Evolutionary conservation across 2,113 vertebrate species (phyloP).

Genomic region (Cyanocitta stelleri): DNA sequence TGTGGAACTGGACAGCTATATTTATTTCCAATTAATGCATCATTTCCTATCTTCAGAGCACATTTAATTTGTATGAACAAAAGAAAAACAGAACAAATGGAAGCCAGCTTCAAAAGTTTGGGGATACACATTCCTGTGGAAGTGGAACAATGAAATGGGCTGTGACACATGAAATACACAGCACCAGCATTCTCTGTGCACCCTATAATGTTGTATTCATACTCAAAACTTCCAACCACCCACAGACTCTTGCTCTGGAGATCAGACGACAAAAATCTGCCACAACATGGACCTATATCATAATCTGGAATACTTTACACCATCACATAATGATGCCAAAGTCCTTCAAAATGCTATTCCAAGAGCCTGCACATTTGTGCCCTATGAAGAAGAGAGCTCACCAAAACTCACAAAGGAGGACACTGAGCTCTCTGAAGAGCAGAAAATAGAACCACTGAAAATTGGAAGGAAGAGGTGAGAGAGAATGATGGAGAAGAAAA

Average conservation of each 20-base stretch:
- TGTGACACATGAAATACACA: not conserved
- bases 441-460: not conserved
- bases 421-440: not conserved
- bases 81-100: not conserved
- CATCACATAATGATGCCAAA: not conserved
- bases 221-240: not conserved
- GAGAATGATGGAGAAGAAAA: not conserved
- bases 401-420: not conserved
- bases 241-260: not conserved
- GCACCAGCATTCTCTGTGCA: not conserved
- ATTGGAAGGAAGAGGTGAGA: not conserved
- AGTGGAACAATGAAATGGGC: not conserved
- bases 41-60: not conserved
- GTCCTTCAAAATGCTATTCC: not conserved
- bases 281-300: not conserved
- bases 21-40: not conserved
- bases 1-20: not conserved
- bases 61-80: not conserved
- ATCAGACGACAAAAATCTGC: not conserved
- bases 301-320: not conserved
- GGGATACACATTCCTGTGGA: not conserved
- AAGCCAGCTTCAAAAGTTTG: not conserved
- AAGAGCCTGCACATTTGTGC: not conserved
- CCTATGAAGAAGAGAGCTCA: not conserved
- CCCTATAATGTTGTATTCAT: not conserved